phyloP scores from a whole-genome alignment of 2,888 invertebrate species.

The Drosophila robusta region DNA sequence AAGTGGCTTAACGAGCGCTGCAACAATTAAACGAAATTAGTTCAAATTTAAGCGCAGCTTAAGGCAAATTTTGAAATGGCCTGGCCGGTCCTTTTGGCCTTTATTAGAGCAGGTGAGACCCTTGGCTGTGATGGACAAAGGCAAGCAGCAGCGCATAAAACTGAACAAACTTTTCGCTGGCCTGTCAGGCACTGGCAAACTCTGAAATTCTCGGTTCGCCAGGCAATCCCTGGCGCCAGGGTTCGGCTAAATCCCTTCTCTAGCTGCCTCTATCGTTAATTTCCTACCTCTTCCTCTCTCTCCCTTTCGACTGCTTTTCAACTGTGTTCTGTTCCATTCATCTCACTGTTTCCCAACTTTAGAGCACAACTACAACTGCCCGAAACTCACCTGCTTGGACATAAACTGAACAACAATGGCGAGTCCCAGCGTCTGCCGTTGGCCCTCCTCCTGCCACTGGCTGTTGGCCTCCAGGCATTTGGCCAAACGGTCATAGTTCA shows the following conservation, averaged over 20 bases:
- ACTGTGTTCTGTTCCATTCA: neutral
- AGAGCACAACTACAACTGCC: neutral
- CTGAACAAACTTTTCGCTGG: slow-evolving; percentile 35
- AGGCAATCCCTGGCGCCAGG: slow-evolving; percentile 64
- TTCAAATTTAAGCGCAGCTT: slow-evolving; percentile 77
- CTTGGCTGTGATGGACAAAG: slow-evolving; percentile 32
- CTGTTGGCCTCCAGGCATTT: slow-evolving; percentile 49
- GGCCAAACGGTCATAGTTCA: slow-evolving; percentile 73
- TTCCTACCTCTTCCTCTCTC: too few relatives aligned
- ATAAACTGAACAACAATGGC: slow-evolving; percentile 94
- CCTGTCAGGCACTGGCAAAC: slow-evolving; percentile 12
- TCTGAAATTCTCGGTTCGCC: slow-evolving; percentile 8
- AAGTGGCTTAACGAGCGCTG: slow-evolving; percentile 57
- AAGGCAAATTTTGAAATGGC: slow-evolving; percentile 62
- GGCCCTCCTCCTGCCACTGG: slow-evolving; percentile 62
- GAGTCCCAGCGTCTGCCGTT: slow-evolving; percentile 92
- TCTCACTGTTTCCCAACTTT: neutral
- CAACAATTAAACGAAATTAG: slow-evolving; percentile 81
- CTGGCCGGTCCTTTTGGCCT: slow-evolving; percentile 24
- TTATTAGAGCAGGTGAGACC: slow-evolving; percentile 68
- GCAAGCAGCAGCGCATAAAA: slow-evolving; percentile 39
- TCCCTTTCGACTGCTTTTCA: slow-evolving; percentile 1
- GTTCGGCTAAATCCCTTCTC: slow-evolving; percentile 32
- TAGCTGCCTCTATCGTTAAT: neutral
- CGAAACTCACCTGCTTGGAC: slow-evolving; percentile 89